Evolutionary conservation across 1,140 invertebrate genomes (phyloP).

Genomic region (Sycobia sp.): DNA sequence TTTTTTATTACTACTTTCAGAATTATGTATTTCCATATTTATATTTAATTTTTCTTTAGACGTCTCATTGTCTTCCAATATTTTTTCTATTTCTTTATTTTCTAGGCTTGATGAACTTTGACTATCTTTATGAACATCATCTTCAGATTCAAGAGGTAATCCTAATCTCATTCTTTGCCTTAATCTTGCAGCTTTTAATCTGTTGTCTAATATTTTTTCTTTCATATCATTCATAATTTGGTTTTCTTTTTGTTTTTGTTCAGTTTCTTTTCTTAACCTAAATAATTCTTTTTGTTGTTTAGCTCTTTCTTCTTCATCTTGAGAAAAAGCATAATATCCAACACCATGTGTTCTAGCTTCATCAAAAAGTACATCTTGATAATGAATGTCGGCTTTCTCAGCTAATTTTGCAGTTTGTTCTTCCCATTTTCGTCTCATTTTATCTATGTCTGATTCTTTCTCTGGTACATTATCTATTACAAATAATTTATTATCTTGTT

Average conservation of each 20-base stretch:
- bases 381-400: conserved; percentile 77
- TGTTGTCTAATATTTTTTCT: conserved; percentile 72
- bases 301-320: conserved; percentile 75
- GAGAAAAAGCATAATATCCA: conserved; percentile 86
- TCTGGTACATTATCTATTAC: conserved; percentile 24
- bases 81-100: conserved; percentile 2
- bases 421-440: conserved; percentile 68
- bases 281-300: conserved; percentile 79
- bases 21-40: conserved; percentile 55
- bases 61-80: not conserved
- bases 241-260: conserved; percentile 69
- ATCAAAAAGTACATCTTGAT: conserved; percentile 86
- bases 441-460: conserved; percentile 56
- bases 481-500: conserved; percentile 18
- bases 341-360: conserved; percentile 89
- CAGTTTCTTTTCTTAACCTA: conserved; percentile 73
- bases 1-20: conserved; percentile 58
- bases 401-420: conserved; percentile 65
- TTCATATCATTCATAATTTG: conserved; percentile 69
- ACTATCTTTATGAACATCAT: conserved; percentile 59
- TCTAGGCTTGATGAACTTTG: not conserved
- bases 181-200: conserved; percentile 79
- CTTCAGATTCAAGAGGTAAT: conserved; percentile 65
- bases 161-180: conserved; percentile 77
- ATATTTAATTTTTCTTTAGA: conserved; percentile 45